Evolutionary conservation across 2,113 vertebrate species (phyloP).

Genomic region (Nyctibius bracteatus): DNA sequence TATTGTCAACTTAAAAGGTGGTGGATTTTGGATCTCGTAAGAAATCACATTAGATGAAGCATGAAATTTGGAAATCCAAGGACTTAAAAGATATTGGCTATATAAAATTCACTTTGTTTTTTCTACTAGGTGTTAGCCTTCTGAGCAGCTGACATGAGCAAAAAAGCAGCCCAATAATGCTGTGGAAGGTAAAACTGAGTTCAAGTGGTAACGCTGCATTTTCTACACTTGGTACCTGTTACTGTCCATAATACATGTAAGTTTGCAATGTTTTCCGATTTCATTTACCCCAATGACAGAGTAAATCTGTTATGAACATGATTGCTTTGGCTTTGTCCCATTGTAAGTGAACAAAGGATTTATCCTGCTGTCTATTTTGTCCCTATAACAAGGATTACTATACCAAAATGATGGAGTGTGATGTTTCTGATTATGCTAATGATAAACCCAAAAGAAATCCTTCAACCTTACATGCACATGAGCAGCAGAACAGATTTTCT

Average conservation of each 20-base stretch:
- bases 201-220: not conserved
- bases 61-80: slow-evolving; percentile 29
- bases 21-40: not conserved
- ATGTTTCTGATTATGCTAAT: slow-evolving; percentile 42
- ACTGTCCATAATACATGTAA: not conserved
- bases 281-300: not conserved
- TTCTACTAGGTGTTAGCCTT: not conserved
- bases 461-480: slow-evolving; percentile 2
- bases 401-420: not conserved
- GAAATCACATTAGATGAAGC: not conserved
- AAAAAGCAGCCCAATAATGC: not conserved
- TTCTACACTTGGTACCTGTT: not conserved
- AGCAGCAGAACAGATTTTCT: slow-evolving; percentile 10
- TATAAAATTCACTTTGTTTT: not conserved
- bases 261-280: not conserved
- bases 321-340: not conserved
- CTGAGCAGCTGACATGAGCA: not conserved
- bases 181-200: not conserved
- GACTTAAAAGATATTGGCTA: not conserved
- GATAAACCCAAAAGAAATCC: slow-evolving; percentile 11
- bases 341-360: not conserved
- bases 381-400: not conserved
- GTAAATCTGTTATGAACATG: not conserved
- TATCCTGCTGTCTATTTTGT: not conserved
- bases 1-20: slow-evolving; percentile 4